Conservation (phyloP, 2,797 vertebrate genomes). For the Ptychobarbus kaznakovi region DNA sequence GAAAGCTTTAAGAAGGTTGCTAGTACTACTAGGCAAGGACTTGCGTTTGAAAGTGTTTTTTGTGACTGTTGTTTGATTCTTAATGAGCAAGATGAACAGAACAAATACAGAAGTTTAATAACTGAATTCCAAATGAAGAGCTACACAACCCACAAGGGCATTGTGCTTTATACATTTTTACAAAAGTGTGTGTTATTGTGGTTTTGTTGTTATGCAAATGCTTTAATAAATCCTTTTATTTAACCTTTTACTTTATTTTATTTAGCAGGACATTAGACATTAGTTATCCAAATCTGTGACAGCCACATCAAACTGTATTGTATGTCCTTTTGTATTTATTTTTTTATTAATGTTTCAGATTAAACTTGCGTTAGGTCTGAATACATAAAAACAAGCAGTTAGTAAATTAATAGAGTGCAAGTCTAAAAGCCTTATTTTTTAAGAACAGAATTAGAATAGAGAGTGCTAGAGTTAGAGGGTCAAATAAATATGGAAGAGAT, state of each 20-base stretch:
- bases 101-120: background rate
- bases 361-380: background rate
- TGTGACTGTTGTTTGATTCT: conserved; percentile 21
- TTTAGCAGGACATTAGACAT: background rate
- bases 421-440: too few relatives aligned
- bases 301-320: background rate
- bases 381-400: too few relatives aligned
- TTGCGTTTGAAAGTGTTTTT: conserved; percentile 4
- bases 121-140: background rate
- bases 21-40: conserved; percentile 22
- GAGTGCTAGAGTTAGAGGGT: too few relatives aligned
- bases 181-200: too few relatives aligned
- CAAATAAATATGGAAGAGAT: too few relatives aligned
- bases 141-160: background rate
- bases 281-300: too few relatives aligned
- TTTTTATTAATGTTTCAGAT: background rate
- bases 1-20: conserved; percentile 31
- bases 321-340: background rate
- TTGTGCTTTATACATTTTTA: too few relatives aligned
- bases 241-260: background rate
- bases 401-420: too few relatives aligned
- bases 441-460: too few relatives aligned
- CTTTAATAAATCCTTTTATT: background rate
- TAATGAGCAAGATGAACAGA: conserved; percentile 27
- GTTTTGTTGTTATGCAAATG: background rate